phyloP scores from a whole-genome alignment of 2,888 invertebrate species.

The Cantharis flavilabris region DNA sequence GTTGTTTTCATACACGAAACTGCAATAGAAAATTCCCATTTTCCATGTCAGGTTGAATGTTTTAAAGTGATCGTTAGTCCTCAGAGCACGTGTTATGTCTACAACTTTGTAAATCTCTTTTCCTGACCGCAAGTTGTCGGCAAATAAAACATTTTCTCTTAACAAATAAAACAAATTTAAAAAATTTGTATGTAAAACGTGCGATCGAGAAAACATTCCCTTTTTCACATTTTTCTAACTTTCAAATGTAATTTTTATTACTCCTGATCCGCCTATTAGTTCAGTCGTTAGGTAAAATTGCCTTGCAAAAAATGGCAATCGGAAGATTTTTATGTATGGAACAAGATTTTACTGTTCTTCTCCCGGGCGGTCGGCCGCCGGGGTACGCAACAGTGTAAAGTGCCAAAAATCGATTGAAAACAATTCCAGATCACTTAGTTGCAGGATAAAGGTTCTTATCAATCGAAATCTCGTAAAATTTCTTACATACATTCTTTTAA shows the following conservation, averaged over 20 bases:
- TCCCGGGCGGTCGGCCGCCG: background rate
- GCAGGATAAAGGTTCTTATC: background rate
- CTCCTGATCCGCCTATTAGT: background rate
- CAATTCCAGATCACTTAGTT: background rate
- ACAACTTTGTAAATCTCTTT: slow-evolving; percentile 22
- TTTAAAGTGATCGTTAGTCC: slow-evolving; percentile 9
- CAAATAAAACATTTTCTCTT: slow-evolving; percentile 13
- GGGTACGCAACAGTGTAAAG: background rate
- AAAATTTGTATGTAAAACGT: slow-evolving; percentile 11
- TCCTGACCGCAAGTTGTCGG: slow-evolving; percentile 31
- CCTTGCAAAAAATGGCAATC: background rate
- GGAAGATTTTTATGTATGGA: background rate
- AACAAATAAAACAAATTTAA: slow-evolving; percentile 1
- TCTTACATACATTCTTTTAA: background rate
- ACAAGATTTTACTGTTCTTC: background rate
- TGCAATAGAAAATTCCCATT: background rate
- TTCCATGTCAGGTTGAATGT: background rate
- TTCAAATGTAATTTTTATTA: slow-evolving; percentile 15
- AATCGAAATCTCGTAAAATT: background rate
- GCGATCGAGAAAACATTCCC: slow-evolving; percentile 19
- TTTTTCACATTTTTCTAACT: background rate
- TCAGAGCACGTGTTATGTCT: slow-evolving; percentile 12
- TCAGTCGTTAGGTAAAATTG: background rate
- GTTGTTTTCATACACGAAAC: background rate
- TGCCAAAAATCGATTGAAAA: background rate